A percentile compares a stretch with the other conserved stretches of the same genome.
These are phyloP conservation scores for Autographa pulchrina DNA, from an alignment of 2,888 invertebrate genomes.

Conservation along the genomic window DNA sequence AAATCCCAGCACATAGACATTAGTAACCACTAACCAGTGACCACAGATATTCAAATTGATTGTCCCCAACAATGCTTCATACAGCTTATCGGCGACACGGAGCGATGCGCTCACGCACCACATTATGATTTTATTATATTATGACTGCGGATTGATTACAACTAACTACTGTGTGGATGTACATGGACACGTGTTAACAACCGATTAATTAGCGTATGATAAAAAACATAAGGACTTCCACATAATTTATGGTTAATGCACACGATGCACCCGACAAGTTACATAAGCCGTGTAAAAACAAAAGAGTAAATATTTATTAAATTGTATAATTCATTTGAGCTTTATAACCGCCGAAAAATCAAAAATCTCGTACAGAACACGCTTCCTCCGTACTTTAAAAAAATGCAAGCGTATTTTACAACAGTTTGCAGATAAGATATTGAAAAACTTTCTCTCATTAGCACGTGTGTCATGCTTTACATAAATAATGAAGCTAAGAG, in stretches of 20 bases:
- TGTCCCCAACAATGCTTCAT: conserved; percentile 37
- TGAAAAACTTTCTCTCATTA: background rate
- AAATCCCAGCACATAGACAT: conserved; percentile 25
- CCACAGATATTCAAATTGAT: conserved; percentile 48
- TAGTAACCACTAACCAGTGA: background rate
- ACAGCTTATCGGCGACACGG: conserved; percentile 39
- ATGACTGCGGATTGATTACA: conserved; percentile 23
- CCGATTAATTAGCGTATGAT: background rate
- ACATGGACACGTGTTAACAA: background rate
- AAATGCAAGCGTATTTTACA: background rate
- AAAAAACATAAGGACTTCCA: background rate
- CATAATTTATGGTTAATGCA: background rate
- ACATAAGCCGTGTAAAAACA: background rate
- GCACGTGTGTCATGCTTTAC: background rate
- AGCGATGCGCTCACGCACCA: conserved; percentile 47
- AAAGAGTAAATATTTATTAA: no score
- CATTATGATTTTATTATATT: conserved; percentile 36
- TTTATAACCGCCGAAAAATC: no score
- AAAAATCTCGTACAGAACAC: no score
- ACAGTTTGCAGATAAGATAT: background rate
- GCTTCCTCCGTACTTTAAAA: background rate
- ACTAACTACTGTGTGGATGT: conserved; percentile 26
- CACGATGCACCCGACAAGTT: background rate
- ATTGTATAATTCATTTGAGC: no score
- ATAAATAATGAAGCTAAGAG: background rate